These are phyloP conservation scores for Catharus fuscescens DNA, from an alignment of 2,113 vertebrate species.

Conservation along the genomic window DNA sequence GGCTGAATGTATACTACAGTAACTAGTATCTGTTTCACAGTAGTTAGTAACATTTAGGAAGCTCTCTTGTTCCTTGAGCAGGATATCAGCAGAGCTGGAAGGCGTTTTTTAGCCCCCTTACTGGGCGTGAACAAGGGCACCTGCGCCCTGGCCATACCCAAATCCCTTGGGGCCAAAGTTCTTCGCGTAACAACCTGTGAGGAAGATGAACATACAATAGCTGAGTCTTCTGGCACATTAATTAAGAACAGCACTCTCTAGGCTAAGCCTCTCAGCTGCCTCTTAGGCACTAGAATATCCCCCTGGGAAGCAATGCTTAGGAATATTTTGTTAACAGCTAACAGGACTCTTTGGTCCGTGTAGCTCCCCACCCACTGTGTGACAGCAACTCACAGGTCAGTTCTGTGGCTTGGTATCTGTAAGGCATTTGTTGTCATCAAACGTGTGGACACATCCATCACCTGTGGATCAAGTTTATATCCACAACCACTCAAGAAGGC, in stretches of 20 bases:
- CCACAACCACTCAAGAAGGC: accelerated
- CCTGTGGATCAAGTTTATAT: background rate
- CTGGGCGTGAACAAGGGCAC: constrained; percentile 83
- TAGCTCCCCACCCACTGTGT: background rate
- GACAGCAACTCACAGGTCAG: accelerated
- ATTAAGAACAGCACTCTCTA: background rate
- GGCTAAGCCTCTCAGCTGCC: background rate
- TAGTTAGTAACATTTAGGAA: constrained; percentile 53
- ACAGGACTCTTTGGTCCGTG: accelerated
- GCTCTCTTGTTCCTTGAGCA: constrained; percentile 4
- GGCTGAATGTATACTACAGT: background rate
- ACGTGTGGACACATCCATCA: too few relatives aligned
- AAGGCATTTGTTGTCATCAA: background rate
- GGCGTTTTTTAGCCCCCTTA: constrained; percentile 35
- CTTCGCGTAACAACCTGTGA: constrained; percentile 83
- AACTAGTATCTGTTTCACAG: constrained; percentile 69
- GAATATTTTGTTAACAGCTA: background rate
- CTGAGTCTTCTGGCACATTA: background rate
- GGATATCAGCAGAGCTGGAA: background rate
- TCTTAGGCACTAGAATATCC: background rate
- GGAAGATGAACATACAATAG: accelerated
- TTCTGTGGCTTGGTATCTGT: background rate
- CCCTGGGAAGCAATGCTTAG: accelerated
- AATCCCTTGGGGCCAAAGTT: constrained; percentile 88
- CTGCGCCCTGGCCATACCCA: constrained; percentile 84